Evolutionary conservation across 2,888 invertebrate genomes (phyloP).

Genomic region (Andricus curvator): DNA sequence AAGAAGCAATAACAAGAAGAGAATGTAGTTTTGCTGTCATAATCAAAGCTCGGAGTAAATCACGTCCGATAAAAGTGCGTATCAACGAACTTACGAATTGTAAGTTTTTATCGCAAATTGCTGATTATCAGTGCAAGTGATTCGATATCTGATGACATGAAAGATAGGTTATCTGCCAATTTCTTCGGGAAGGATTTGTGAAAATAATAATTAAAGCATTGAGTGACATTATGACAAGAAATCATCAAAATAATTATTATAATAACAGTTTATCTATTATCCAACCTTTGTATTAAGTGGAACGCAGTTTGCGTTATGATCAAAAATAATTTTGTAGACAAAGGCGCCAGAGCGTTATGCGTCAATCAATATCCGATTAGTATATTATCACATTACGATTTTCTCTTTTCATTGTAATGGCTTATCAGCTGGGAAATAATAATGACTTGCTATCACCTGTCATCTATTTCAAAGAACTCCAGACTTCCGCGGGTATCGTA

Average conservation of each 20-base stretch:
- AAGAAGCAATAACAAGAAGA: background rate
- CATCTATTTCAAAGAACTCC: slow-evolving; percentile 8
- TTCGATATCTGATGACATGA: background rate
- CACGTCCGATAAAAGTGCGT: background rate
- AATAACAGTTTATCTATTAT: background rate
- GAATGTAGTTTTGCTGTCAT: slow-evolving; percentile 28
- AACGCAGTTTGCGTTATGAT: background rate
- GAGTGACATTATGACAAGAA: background rate
- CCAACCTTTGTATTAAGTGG: background rate
- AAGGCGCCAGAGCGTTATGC: background rate
- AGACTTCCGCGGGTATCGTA: background rate
- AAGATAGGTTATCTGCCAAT: slow-evolving; percentile 2
- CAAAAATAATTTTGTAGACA: background rate
- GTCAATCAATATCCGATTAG: background rate
- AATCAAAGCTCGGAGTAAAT: background rate
- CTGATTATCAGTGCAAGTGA: background rate
- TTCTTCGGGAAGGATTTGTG: background rate
- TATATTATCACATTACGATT: background rate
- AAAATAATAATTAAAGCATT: background rate
- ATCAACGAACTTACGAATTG: background rate
- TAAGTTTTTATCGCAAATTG: background rate
- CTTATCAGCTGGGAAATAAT: background rate
- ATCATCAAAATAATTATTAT: background rate
- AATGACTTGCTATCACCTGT: slow-evolving; percentile 7
- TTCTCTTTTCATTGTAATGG: background rate